Evolutionary conservation across 2,113 vertebrate species (phyloP).

Genomic region (Calyptomena viridis): DNA sequence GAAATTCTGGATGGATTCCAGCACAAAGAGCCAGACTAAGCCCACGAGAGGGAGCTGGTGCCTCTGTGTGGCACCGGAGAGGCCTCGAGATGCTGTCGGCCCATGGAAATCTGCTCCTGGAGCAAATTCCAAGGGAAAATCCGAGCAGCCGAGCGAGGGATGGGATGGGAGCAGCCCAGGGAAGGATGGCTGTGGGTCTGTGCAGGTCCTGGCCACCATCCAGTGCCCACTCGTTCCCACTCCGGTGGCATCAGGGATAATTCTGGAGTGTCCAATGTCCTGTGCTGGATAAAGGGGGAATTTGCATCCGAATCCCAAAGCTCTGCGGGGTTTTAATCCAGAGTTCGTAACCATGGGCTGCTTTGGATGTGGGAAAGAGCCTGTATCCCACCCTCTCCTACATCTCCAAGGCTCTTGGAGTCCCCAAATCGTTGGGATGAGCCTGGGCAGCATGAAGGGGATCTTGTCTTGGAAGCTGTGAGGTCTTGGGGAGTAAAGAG

Average conservation of each 20-base stretch:
- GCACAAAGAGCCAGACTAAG: not conserved
- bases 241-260: fast-evolving
- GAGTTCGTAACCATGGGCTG: not conserved
- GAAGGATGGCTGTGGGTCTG: not conserved
- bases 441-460: not conserved
- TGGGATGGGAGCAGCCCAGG: not conserved
- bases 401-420: fast-evolving
- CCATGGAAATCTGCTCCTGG: not conserved
- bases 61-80: fast-evolving
- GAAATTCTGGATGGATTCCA: not conserved
- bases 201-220: not conserved
- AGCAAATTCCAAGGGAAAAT: not conserved
- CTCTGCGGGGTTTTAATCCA: not conserved
- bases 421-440: not conserved
- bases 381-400: no score
- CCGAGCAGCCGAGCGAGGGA: fast-evolving
- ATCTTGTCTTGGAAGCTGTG: not conserved
- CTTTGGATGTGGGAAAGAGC: not conserved
- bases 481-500: not conserved
- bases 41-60: slow-evolving; percentile 62
- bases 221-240: fast-evolving
- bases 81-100: not conserved
- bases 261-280: not conserved
- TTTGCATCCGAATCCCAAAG: not conserved
- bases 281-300: not conserved